A percentile compares a stretch with the other conserved stretches of the same genome.
Conservation (phyloP, 2,797 vertebrate genomes). For the Sylvia borin region DNA sequence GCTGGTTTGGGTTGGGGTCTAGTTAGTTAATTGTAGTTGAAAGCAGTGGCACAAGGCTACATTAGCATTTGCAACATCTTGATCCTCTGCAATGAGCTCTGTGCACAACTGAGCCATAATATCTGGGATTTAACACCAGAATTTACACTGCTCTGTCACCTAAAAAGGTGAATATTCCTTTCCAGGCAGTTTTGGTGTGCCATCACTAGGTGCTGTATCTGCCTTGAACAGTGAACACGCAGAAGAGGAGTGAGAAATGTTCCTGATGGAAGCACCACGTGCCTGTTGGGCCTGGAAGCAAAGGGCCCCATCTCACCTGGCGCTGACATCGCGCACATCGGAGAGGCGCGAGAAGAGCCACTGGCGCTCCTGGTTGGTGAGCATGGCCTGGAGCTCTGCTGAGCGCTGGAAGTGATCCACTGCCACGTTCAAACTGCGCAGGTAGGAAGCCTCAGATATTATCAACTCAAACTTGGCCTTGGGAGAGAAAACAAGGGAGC, state of each 20-base stretch:
- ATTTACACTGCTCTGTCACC: background rate
- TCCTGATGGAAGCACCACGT: background rate
- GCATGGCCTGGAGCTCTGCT: conserved; percentile 78
- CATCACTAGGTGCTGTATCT: background rate
- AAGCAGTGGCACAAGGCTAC: background rate
- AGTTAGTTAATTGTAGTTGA: background rate
- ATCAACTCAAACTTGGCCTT: conserved; percentile 96
- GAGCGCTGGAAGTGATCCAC: conserved; percentile 92
- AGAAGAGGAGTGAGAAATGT: background rate
- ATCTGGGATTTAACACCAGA: background rate
- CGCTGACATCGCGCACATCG: conserved; percentile 90
- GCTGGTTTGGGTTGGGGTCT: background rate
- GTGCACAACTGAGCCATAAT: background rate
- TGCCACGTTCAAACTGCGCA: conserved; percentile 91
- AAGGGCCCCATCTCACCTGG: conserved; percentile 76
- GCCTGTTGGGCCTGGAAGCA: background rate
- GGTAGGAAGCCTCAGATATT: conserved; percentile 94
- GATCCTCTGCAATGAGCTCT: background rate
- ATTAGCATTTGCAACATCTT: background rate
- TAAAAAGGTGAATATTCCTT: background rate
- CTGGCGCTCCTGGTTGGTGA: conserved; percentile 89
- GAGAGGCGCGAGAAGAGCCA: conserved; percentile 95
- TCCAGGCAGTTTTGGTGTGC: background rate
- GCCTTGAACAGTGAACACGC: accelerated
- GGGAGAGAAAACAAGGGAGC: background rate